Percentiles rank a stretch among this genome's conserved stretches.
phyloP scores from a whole-genome alignment of 2,797 vertebrate species.

The Podarcis siculus region DNA sequence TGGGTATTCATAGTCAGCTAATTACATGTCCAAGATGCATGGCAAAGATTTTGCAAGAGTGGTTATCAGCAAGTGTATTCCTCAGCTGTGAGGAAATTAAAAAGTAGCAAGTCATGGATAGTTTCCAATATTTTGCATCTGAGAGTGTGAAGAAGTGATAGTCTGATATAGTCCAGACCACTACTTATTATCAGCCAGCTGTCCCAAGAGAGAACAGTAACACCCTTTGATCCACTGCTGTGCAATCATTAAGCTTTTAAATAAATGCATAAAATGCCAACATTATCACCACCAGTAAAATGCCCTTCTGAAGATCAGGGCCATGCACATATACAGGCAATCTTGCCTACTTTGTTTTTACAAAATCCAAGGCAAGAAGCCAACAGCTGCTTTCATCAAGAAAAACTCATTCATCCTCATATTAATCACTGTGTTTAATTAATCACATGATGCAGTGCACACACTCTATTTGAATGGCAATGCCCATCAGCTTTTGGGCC shows the following conservation, averaged over 20 bases:
- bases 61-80: not conserved
- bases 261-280: slow-evolving; percentile 1
- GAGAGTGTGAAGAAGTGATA: not conserved
- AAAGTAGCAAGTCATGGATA: not conserved
- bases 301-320: not conserved
- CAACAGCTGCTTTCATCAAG: slow-evolving; percentile 4
- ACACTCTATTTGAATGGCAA: too few species aligned
- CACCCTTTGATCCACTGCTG: not conserved
- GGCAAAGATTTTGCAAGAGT: not conserved
- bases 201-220: slow-evolving; percentile 30
- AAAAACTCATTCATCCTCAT: not conserved
- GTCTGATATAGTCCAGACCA: slow-evolving; percentile 18
- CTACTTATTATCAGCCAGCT: not conserved
- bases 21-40: not conserved
- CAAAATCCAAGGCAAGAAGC: not conserved
- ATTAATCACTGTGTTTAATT: not conserved
- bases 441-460: too few species aligned
- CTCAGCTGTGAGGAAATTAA: not conserved
- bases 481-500: too few species aligned
- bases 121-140: not conserved
- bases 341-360: slow-evolving; percentile 4
- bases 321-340: slow-evolving; percentile 7
- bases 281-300: not conserved
- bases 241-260: slow-evolving; percentile 24
- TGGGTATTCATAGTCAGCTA: not conserved